phyloP scores from a whole-genome alignment of 2,888 invertebrate species.

The Eledone cirrhosa region DNA sequence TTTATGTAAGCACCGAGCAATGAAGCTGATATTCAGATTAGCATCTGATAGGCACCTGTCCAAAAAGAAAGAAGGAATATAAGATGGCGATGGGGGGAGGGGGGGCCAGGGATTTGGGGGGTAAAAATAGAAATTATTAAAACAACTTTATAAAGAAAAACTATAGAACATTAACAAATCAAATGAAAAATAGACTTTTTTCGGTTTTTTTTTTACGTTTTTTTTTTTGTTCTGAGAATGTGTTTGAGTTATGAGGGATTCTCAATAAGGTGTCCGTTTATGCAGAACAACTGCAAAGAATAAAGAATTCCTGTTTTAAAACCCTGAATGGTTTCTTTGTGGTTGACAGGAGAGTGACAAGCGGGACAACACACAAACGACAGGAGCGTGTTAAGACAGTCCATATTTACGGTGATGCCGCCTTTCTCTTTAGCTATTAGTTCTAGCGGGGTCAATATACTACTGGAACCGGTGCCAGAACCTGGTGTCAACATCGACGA shows the following conservation, averaged over 20 bases:
- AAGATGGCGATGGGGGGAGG: too few species aligned
- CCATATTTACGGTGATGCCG: slow-evolving; percentile 3
- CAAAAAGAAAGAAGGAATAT: too few species aligned
- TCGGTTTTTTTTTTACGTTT: too few species aligned
- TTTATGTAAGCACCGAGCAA: too few species aligned
- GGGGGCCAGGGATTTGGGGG: too few species aligned
- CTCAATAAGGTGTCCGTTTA: background rate
- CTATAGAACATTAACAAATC: too few species aligned
- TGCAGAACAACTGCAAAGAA: slow-evolving; percentile 20
- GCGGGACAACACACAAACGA: slow-evolving; percentile 14
- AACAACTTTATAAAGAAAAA: too few species aligned
- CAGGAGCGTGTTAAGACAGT: slow-evolving; percentile 9
- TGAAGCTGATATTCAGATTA: too few species aligned
- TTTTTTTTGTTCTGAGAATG: too few species aligned
- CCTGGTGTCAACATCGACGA: background rate
- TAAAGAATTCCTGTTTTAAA: slow-evolving; percentile 24
- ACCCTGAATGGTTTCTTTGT: slow-evolving; percentile 22
- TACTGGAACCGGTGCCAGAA: background rate
- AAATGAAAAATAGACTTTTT: too few species aligned
- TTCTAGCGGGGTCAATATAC: background rate
- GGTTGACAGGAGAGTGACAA: slow-evolving; percentile 4
- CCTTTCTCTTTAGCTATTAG: slow-evolving; percentile 20
- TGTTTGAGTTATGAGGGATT: background rate
- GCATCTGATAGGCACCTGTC: too few species aligned
- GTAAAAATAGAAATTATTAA: too few species aligned